Conservation (phyloP, 2,888 invertebrate genomes). For the Lagria hirta region DNA sequence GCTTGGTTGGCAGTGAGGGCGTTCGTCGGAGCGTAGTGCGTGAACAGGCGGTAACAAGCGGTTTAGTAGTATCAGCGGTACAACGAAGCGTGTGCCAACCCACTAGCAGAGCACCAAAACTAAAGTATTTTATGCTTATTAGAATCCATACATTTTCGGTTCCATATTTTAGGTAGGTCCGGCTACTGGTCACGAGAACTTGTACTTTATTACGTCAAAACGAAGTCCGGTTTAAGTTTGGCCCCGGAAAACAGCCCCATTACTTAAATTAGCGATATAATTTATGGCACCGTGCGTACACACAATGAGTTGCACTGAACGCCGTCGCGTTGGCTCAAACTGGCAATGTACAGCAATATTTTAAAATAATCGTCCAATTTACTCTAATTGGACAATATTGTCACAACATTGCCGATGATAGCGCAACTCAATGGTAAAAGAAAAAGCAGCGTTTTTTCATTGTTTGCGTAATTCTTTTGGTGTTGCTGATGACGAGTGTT, state of each 20-base stretch:
- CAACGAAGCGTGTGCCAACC: constrained; percentile 28
- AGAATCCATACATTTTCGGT: constrained; percentile 26
- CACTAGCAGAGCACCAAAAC: constrained; percentile 33
- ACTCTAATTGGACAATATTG: too few species aligned
- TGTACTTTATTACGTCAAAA: constrained; percentile 24
- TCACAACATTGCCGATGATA: too few species aligned
- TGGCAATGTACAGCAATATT: too few species aligned
- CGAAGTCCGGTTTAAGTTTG: constrained; percentile 7
- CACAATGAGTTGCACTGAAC: constrained; percentile 1
- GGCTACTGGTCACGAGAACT: constrained; percentile 24
- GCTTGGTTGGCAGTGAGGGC: constrained; percentile 35
- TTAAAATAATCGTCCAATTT: too few species aligned
- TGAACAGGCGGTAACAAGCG: constrained; percentile 44
- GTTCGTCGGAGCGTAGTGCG: constrained; percentile 41
- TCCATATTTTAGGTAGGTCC: constrained; percentile 22
- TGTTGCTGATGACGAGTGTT: too few species aligned
- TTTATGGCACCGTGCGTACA: constrained; percentile 18
- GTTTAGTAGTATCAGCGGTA: constrained; percentile 38
- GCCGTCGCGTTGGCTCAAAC: neutral
- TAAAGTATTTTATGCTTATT: constrained; percentile 36
- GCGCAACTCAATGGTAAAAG: too few species aligned
- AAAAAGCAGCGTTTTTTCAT: too few species aligned
- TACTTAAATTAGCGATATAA: constrained; percentile 24
- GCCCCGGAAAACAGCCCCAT: constrained; percentile 23
- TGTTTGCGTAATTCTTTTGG: too few species aligned